Evolutionary conservation across 2,797 vertebrate genomes (phyloP).

Genomic region (Pseudochirops corinnae): DNA sequence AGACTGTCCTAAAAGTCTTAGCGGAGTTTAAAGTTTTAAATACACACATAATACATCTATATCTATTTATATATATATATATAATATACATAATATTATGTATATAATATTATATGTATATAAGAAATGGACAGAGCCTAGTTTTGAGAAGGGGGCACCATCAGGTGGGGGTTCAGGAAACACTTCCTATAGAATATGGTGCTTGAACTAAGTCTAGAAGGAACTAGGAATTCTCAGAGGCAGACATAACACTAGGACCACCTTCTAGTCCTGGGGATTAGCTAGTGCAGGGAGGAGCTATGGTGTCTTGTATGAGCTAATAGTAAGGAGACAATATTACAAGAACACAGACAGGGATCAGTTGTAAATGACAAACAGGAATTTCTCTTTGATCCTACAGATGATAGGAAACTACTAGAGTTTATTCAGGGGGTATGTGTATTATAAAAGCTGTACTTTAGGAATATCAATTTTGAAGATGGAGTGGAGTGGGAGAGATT

Average conservation of each 20-base stretch:
- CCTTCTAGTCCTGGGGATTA: background rate
- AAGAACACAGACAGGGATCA: background rate
- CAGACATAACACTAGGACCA: background rate
- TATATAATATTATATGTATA: too few relatives aligned
- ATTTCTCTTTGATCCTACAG: background rate
- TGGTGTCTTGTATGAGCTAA: background rate
- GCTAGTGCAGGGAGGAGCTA: too few relatives aligned
- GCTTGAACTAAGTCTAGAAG: background rate
- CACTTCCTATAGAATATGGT: background rate
- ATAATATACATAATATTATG: too few relatives aligned
- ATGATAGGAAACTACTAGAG: background rate
- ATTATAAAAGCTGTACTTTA: background rate
- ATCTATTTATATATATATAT: too few relatives aligned
- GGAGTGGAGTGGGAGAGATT: background rate
- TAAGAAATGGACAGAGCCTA: too few relatives aligned
- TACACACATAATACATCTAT: too few relatives aligned
- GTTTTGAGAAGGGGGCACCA: too few relatives aligned
- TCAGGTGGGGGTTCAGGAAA: too few relatives aligned
- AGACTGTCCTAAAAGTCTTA: too few relatives aligned
- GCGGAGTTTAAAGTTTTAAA: too few relatives aligned
- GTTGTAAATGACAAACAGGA: background rate
- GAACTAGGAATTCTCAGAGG: background rate
- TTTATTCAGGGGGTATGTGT: background rate
- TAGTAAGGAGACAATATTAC: background rate
- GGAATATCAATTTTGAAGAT: background rate